Percentiles rank a stretch among this genome's conserved stretches.
phyloP scores from a whole-genome alignment of 2,113 vertebrate species.

The Cnemophilus loriae region DNA sequence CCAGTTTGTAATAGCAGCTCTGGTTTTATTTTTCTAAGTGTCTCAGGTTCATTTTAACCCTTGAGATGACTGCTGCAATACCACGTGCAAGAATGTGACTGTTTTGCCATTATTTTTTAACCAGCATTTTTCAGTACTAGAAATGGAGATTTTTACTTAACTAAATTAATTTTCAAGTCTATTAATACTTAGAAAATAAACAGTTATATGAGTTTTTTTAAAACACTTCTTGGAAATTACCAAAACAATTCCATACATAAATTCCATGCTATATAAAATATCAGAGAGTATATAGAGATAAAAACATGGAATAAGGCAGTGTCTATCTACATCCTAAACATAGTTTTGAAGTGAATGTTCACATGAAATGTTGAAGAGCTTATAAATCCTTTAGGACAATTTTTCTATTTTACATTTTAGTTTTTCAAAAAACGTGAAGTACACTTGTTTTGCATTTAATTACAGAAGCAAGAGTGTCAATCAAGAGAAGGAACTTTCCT shows the following conservation, averaged over 20 bases:
- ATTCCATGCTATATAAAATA: background rate
- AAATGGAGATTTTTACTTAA: background rate
- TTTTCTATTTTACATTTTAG: background rate
- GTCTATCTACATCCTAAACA: background rate
- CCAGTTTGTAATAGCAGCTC: constrained; percentile 74
- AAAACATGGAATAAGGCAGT: background rate
- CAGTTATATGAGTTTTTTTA: background rate
- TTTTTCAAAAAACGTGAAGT: background rate
- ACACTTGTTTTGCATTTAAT: background rate
- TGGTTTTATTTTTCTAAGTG: constrained; percentile 75
- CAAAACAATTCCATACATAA: background rate
- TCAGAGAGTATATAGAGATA: background rate
- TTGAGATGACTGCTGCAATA: constrained; percentile 6
- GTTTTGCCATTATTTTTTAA: background rate
- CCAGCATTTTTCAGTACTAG: background rate
- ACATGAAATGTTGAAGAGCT: background rate
- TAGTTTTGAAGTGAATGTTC: background rate
- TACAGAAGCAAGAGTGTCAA: background rate
- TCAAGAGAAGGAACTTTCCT: background rate
- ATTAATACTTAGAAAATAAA: background rate
- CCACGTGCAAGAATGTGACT: background rate
- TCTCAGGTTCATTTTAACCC: constrained; percentile 73
- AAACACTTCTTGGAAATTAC: background rate
- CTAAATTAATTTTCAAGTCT: background rate
- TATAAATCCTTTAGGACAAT: background rate